A percentile compares a stretch with the other conserved stretches of the same genome.
Evolutionary conservation across 53 echinoderm and acorn worm genomes (phyloP).

Genomic region (Mesocentrotus franciscanus): DNA sequence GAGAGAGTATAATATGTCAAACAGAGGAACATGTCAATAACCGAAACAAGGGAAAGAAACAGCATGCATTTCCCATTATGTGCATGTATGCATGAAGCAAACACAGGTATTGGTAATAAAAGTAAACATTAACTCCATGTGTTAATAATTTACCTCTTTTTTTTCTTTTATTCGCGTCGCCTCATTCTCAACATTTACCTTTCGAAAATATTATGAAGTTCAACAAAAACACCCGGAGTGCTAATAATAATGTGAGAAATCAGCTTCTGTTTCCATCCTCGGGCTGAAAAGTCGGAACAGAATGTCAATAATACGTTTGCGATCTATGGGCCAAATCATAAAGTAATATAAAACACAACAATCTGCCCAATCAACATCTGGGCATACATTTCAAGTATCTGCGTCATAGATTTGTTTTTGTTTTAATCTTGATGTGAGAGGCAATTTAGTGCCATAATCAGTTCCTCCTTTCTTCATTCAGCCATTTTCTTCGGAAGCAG

Average conservation of each 20-base stretch:
- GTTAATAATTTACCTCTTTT: background rate
- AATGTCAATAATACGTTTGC: background rate
- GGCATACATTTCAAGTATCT: background rate
- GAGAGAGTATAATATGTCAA: too few relatives aligned
- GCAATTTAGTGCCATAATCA: background rate
- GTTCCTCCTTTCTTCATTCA: background rate
- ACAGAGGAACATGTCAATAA: too few relatives aligned
- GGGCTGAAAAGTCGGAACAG: background rate
- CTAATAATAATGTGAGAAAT: too few relatives aligned
- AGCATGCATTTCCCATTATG: too few relatives aligned
- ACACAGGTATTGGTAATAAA: background rate
- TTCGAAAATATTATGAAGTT: too few relatives aligned
- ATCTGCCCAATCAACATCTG: too few relatives aligned
- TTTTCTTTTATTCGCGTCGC: too few relatives aligned
- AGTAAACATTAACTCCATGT: background rate
- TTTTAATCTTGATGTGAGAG: background rate
- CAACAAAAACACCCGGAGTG: too few relatives aligned
- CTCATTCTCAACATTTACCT: too few relatives aligned
- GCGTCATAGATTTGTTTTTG: background rate
- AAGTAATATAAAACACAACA: background rate
- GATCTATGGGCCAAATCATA: background rate
- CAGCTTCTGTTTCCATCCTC: background rate
- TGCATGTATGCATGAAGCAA: too few relatives aligned
- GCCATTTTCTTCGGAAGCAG: background rate
- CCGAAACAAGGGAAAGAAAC: too few relatives aligned